Percentiles rank a stretch among this genome's conserved stretches.
These are phyloP conservation scores for Solenopsis fugax DNA, from an alignment of 1,140 invertebrate genomes.

Conservation along the genomic window DNA sequence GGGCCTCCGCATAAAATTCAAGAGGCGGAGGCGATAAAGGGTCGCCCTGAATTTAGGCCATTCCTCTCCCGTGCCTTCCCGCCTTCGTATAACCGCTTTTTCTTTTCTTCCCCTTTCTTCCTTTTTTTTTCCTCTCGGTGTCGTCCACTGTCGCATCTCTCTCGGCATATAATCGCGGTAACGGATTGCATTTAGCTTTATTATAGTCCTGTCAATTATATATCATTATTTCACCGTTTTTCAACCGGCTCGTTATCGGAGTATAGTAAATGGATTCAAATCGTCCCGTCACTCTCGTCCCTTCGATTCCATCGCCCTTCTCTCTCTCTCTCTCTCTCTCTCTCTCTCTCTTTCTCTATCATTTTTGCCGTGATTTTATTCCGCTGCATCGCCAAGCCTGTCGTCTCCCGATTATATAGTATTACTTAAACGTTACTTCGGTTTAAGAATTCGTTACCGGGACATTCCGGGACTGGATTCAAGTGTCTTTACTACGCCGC, in stretches of 20 bases:
- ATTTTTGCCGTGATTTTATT: slow-evolving; percentile 13
- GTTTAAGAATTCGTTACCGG: slow-evolving; percentile 16
- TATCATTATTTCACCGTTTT: slow-evolving; percentile 59
- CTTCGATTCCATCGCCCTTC: not conserved
- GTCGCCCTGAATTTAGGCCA: slow-evolving; percentile 57
- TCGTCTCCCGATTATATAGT: slow-evolving; percentile 25
- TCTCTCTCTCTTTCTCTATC: no score
- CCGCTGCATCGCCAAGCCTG: not conserved
- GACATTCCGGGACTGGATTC: not conserved
- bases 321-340: no score
- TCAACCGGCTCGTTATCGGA: slow-evolving; percentile 54
- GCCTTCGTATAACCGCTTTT: slow-evolving; percentile 37
- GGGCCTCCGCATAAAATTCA: slow-evolving; percentile 59
- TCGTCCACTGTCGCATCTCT: slow-evolving; percentile 18
- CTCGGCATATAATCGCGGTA: slow-evolving; percentile 55
- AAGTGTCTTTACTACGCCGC: not conserved
- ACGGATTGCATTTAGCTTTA: slow-evolving; percentile 62
- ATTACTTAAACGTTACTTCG: slow-evolving; percentile 27
- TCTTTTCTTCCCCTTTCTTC: slow-evolving; percentile 23
- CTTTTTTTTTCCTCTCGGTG: slow-evolving; percentile 1
- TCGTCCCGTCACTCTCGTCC: not conserved
- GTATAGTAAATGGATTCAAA: slow-evolving; percentile 57
- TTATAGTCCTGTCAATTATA: slow-evolving; percentile 63
- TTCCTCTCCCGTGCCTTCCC: slow-evolving; percentile 59
- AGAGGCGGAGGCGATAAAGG: slow-evolving; percentile 53